Evolutionary conservation across 1,140 invertebrate genomes (phyloP).

Genomic region (Prorops nasuta): DNA sequence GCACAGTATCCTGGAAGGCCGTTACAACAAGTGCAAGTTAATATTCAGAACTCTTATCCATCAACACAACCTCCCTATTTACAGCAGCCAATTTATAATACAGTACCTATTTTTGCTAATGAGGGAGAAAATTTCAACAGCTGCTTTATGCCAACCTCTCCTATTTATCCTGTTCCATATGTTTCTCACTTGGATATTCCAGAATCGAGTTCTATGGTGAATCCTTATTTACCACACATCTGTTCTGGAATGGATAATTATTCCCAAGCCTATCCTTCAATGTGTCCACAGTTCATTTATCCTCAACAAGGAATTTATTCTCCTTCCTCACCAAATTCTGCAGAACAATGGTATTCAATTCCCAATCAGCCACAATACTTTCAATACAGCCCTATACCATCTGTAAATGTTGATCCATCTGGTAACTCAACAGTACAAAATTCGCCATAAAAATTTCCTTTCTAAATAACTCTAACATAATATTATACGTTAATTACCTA

Average conservation of each 20-base stretch:
- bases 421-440: constrained; percentile 8
- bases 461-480: no score
- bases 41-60: background rate
- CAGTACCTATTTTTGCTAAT: constrained; percentile 17
- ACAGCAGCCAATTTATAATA: constrained; percentile 22
- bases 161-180: constrained; percentile 19
- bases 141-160: constrained; percentile 15
- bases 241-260: constrained; percentile 17
- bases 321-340: constrained; percentile 17
- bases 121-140: constrained; percentile 13
- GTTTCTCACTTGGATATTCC: constrained; percentile 18
- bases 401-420: constrained; percentile 7
- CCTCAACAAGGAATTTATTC: constrained; percentile 11
- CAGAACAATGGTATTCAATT: constrained; percentile 28
- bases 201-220: constrained; percentile 12
- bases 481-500: no score
- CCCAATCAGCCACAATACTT: constrained; percentile 27
- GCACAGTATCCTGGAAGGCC: background rate
- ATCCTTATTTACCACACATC: constrained; percentile 7
- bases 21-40: background rate
- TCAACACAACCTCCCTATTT: constrained; percentile 16
- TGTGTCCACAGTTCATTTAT: constrained; percentile 19
- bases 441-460: no score
- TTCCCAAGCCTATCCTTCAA: constrained; percentile 13
- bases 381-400: constrained; percentile 8